Evolutionary conservation across 2,888 invertebrate genomes (phyloP), one percentile per base, ranked within the genome.

Genomic region (Empis livida): DNA sequence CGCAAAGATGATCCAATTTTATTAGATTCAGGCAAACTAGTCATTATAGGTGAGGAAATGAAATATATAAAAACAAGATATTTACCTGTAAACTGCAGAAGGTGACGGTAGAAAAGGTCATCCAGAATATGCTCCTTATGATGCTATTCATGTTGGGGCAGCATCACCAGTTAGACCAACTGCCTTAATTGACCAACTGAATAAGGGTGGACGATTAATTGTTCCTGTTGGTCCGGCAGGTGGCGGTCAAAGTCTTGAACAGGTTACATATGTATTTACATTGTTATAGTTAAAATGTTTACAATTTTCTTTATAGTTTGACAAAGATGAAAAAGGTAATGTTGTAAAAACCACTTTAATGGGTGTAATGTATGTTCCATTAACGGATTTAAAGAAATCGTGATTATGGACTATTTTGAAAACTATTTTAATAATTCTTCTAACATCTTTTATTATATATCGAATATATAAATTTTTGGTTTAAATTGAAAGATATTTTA

Each of bases 311-410:
- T 56, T 63, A 6, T 76, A 92, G 77, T 83, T 96, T 48, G 97
- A 99, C 68, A 97, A 96, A 70, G 74, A 78, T 32, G 64, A 70
- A 3, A 84, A 90, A 63, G 96, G 96, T 9, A 73, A 79, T 31
- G 77, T 93, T 5, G 74, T 74, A 17, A 75, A 81, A 51, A 84
- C 82, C 56, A 78, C 80, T 39, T 73, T 99, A 10, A 94, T 96
- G 89, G 90, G 91, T 39, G 99, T 99, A 11, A 86, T 94, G 56
- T 99, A 93, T 65, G 97, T 99, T 32, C 97, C 97, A 0, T 74
- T 99, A 42, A 97, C 97, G 0, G 93, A 93, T 67, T 80, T 82
- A 64, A 76, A 56, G 49, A 54, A 56, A 1, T 59, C 68, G 46
- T 68, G 68, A 68, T 60, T 64, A 53, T 49, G 57, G 38, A 42